phyloP scores from a whole-genome alignment of 2,888 invertebrate species.

The Amiota minor region DNA sequence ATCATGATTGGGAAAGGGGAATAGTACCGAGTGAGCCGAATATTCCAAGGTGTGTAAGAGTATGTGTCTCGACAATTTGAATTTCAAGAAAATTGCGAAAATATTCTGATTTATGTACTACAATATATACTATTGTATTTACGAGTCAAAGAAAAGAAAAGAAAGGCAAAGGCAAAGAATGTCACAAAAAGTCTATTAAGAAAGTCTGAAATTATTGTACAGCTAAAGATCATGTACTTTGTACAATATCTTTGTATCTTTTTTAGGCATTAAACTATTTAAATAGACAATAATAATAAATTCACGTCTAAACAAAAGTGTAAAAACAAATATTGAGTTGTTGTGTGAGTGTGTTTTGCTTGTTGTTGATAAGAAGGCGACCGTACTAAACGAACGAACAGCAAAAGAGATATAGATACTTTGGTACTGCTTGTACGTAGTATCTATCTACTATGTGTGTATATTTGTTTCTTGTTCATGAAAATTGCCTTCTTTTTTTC shows the following conservation, averaged over 20 bases:
- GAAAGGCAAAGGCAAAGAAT: no score
- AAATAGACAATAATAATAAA: constrained; percentile 50
- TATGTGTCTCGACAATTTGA: constrained; percentile 17
- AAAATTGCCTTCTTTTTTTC: constrained; percentile 34
- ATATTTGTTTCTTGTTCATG: neutral
- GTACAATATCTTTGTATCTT: constrained; percentile 32
- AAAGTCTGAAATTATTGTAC: no score
- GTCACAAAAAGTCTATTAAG: no score
- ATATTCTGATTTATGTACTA: constrained; percentile 24
- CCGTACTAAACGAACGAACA: neutral
- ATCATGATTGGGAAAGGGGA: no score
- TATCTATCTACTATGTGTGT: neutral
- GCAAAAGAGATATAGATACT: neutral
- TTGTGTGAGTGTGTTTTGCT: neutral
- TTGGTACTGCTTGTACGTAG: neutral
- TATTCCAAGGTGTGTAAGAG: no score
- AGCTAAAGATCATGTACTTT: constrained; percentile 26
- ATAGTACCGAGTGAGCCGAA: no score
- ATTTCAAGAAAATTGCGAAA: constrained; percentile 45
- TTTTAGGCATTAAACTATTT: constrained; percentile 49
- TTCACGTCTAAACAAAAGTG: constrained; percentile 67
- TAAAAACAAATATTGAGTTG: constrained; percentile 55
- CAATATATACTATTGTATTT: neutral
- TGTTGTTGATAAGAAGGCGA: neutral
- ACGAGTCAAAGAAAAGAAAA: no score